Evolutionary conservation across 2,113 vertebrate genomes (phyloP).

Genomic region (Callocephalon fimbriatum): DNA sequence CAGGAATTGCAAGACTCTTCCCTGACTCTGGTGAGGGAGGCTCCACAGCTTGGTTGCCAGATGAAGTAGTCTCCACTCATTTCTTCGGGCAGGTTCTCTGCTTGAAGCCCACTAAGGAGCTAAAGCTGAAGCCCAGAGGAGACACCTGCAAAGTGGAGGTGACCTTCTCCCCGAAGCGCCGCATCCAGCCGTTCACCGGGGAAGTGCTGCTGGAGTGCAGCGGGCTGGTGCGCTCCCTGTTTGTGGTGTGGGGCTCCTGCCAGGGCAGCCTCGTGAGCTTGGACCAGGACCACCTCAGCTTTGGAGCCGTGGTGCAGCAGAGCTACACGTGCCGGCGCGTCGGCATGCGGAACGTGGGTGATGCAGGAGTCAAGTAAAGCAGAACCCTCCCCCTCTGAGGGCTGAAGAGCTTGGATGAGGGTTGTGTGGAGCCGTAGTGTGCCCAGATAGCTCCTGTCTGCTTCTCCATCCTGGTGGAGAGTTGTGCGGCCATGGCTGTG

Average conservation of each 20-base stretch:
- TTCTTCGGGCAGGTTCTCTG: constrained; percentile 67
- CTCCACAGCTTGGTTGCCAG: not conserved
- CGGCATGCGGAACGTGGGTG: constrained; percentile 82
- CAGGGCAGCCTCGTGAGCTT: constrained; percentile 82
- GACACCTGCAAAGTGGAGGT: constrained; percentile 79
- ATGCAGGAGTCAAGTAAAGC: constrained; percentile 81
- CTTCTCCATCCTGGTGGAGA: not conserved
- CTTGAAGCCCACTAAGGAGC: constrained; percentile 71
- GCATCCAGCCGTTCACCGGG: constrained; percentile 74
- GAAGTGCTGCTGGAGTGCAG: constrained; percentile 81
- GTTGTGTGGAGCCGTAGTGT: not conserved
- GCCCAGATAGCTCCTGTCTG: not conserved
- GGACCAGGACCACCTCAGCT: constrained; percentile 84
- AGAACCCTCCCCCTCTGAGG: not conserved
- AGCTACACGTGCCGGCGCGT: constrained; percentile 75
- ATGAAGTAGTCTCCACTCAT: not conserved
- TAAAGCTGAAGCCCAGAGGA: constrained; percentile 76
- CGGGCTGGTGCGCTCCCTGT: constrained; percentile 78
- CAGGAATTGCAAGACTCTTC: not conserved
- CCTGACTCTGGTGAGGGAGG: not conserved
- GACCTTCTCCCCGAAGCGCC: constrained; percentile 77
- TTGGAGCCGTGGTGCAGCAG: constrained; percentile 81
- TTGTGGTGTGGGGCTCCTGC: constrained; percentile 84
- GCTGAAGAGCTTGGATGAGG: not conserved
- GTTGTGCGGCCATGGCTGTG: not conserved